phyloP scores from a whole-genome alignment of 2,888 invertebrate species.

The Formica aserva region DNA sequence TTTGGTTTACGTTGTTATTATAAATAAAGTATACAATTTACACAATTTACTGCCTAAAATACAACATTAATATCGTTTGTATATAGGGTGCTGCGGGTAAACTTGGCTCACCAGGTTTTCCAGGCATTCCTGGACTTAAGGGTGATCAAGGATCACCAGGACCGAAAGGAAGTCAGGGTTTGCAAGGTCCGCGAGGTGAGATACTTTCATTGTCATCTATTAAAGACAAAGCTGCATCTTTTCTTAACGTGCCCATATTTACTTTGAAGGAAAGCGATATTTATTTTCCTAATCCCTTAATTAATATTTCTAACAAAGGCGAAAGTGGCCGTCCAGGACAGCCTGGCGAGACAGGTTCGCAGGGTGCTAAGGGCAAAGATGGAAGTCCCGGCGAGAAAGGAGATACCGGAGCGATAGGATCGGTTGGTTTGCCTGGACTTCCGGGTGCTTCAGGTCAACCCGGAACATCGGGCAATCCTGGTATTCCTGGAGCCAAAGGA shows the following conservation, averaged over 20 bases:
- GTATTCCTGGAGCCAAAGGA: constrained; percentile 92
- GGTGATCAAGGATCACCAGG: constrained; percentile 92
- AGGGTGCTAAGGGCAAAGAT: constrained; percentile 92
- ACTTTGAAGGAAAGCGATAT: background rate
- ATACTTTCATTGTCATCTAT: constrained; percentile 30
- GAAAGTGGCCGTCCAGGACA: constrained; percentile 93
- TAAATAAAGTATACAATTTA: constrained; percentile 21
- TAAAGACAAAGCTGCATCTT: background rate
- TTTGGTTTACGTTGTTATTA: background rate
- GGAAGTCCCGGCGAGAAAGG: constrained; percentile 94
- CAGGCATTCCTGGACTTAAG: constrained; percentile 93
- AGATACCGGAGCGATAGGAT: constrained; percentile 90
- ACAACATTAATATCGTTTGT: constrained; percentile 61
- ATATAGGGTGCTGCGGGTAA: constrained; percentile 92
- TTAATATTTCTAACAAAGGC: constrained; percentile 83
- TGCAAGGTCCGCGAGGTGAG: constrained; percentile 91
- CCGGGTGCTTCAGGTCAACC: constrained; percentile 93
- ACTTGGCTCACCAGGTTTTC: constrained; percentile 94
- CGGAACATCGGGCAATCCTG: constrained; percentile 91
- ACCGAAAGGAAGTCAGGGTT: constrained; percentile 93
- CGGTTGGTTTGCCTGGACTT: constrained; percentile 92
- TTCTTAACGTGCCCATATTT: constrained; percentile 5
- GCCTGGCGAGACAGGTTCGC: constrained; percentile 91
- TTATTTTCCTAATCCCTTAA: constrained; percentile 21
- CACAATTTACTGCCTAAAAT: background rate